A percentile compares a stretch with the other conserved stretches of the same genome.
Conservation (phyloP, 2,797 vertebrate genomes). For the Sebastes taczanowskii region DNA sequence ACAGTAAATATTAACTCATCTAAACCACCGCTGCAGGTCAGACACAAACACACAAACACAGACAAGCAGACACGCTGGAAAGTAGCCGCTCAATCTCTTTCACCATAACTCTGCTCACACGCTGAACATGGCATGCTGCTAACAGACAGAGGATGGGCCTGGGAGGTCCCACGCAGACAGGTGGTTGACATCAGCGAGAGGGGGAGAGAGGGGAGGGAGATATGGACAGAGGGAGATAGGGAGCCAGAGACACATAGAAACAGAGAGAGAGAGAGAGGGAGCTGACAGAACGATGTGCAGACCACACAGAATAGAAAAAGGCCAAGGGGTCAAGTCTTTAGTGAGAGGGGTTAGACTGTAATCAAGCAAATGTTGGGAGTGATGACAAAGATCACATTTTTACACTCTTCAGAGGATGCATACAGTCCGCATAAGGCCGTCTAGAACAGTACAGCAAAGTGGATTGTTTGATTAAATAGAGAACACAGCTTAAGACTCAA, state of each 20-base stretch:
- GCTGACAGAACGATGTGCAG: conserved; percentile 66
- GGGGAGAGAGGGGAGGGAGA: neutral
- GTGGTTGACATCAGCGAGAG: conserved; percentile 76
- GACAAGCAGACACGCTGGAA: conserved; percentile 38
- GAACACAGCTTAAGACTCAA: neutral
- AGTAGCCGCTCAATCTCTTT: conserved; percentile 59
- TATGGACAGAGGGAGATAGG: conserved; percentile 2
- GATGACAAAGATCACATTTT: conserved; percentile 22
- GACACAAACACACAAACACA: conserved; percentile 16
- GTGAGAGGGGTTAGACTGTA: conserved; percentile 42
- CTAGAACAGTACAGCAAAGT: neutral
- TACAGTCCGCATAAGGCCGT: neutral
- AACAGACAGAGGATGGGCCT: conserved; percentile 77
- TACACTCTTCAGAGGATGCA: neutral
- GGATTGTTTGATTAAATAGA: neutral
- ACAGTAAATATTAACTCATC: conserved; percentile 46
- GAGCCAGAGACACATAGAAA: conserved; percentile 37
- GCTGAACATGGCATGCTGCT: conserved; percentile 68
- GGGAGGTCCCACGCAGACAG: conserved; percentile 81
- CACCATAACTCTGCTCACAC: conserved; percentile 59
- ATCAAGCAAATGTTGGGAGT: conserved; percentile 34
- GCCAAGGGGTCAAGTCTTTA: conserved; percentile 55
- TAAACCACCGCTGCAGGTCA: conserved; percentile 24
- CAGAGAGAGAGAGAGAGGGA: conserved; percentile 39
- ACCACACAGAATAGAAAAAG: conserved; percentile 76